phyloP scores from a whole-genome alignment of 2,113 vertebrate genomes.

The Trachemys scripta region DNA sequence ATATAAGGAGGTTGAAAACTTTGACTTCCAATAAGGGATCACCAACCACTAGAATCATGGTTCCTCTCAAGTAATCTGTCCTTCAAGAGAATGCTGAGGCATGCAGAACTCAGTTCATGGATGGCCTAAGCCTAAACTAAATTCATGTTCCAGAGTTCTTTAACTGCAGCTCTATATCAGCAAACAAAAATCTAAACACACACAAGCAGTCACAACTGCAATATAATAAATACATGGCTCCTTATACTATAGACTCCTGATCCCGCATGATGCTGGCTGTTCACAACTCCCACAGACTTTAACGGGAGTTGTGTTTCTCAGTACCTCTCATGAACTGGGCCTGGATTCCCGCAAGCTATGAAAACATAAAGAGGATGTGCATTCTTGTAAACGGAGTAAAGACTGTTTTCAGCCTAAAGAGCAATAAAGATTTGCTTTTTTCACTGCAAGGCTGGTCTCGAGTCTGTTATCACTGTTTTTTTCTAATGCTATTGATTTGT shows the following conservation, averaged over 20 bases:
- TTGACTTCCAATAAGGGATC: neutral
- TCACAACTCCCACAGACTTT: neutral
- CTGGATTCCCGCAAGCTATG: neutral
- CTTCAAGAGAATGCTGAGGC: neutral
- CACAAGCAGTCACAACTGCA: neutral
- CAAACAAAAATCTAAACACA: neutral
- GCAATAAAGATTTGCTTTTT: neutral
- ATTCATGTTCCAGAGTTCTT: neutral
- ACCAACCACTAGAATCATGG: neutral
- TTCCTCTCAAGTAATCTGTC: neutral
- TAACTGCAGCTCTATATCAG: accelerated
- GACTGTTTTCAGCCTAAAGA: slow-evolving; percentile 36
- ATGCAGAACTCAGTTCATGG: neutral
- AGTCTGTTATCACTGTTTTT: slow-evolving; percentile 7
- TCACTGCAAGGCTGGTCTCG: neutral
- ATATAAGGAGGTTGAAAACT: neutral
- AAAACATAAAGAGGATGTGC: neutral
- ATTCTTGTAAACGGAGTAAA: neutral
- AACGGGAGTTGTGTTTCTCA: neutral
- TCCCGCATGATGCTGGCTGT: neutral
- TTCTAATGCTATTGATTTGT: neutral
- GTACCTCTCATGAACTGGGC: neutral
- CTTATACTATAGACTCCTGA: accelerated
- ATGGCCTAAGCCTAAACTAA: neutral
- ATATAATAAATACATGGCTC: neutral